Evolutionary conservation across 2,797 vertebrate species (phyloP).

Genomic region (Poliocrania exsul): DNA sequence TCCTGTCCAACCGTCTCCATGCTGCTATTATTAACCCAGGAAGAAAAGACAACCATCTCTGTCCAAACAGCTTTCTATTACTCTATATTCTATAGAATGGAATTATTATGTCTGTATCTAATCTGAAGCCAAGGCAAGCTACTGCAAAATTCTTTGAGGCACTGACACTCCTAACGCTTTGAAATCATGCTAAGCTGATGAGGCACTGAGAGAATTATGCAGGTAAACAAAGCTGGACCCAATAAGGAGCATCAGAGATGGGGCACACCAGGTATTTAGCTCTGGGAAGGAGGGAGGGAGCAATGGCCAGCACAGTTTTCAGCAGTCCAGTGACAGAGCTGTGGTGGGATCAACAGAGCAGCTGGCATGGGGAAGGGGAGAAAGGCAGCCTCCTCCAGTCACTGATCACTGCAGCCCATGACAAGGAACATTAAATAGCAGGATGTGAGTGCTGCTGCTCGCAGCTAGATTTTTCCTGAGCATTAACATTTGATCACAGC

Average conservation of each 20-base stretch:
- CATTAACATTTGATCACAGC: neutral
- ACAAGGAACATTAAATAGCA: neutral
- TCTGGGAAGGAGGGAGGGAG: neutral
- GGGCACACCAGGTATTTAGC: neutral
- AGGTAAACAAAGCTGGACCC: slow-evolving; percentile 17
- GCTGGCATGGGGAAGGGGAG: neutral
- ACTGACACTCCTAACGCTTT: slow-evolving; percentile 32
- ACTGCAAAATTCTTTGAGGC: slow-evolving; percentile 22
- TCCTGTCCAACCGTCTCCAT: neutral
- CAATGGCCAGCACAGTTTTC: neutral
- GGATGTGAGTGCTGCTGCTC: neutral
- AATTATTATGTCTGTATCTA: neutral
- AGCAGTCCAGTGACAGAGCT: neutral
- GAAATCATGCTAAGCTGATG: slow-evolving; percentile 58
- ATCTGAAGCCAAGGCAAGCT: neutral
- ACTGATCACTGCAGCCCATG: accelerated
- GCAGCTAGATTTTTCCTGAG: neutral
- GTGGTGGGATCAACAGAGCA: accelerated
- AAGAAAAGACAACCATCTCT: neutral
- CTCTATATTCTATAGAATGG: neutral
- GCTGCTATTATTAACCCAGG: neutral
- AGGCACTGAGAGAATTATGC: slow-evolving; percentile 26
- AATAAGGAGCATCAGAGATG: neutral
- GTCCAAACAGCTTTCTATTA: neutral
- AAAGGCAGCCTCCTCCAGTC: neutral